Evolutionary conservation across 2,113 vertebrate genomes (phyloP).

Genomic region (Chaetops frenatus): DNA sequence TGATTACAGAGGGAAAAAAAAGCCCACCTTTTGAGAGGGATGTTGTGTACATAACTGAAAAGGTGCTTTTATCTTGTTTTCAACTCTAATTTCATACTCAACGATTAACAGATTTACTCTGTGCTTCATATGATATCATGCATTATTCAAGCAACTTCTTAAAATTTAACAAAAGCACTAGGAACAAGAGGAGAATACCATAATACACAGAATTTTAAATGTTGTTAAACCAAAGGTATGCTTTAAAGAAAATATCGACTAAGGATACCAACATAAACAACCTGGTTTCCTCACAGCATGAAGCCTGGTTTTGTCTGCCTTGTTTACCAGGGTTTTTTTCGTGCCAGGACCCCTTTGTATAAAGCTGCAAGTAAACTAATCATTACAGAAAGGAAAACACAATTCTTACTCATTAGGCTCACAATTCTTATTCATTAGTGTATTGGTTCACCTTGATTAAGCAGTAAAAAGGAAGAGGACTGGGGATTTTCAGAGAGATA

Average conservation of each 20-base stretch:
- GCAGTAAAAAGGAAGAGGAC: background rate
- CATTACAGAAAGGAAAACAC: slow-evolving; percentile 27
- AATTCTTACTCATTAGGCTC: slow-evolving; percentile 18
- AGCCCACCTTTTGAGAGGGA: background rate
- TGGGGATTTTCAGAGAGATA: background rate
- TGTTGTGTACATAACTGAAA: background rate
- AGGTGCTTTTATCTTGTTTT: background rate
- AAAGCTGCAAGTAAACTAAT: slow-evolving; percentile 16
- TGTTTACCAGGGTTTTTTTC: background rate
- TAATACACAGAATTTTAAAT: background rate
- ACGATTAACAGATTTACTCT: slow-evolving; percentile 24
- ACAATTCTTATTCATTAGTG: background rate
- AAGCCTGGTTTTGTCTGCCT: slow-evolving; percentile 1
- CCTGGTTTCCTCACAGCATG: background rate
- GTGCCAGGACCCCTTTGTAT: background rate
- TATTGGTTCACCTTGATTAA: slow-evolving; percentile 3
- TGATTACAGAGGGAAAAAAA: background rate
- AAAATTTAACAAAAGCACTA: slow-evolving; percentile 38
- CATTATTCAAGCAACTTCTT: slow-evolving; percentile 45
- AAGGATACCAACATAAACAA: background rate
- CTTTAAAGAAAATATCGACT: background rate
- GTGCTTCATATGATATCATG: slow-evolving; percentile 4
- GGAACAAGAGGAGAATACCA: background rate
- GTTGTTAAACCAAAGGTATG: background rate
- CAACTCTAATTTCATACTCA: slow-evolving; percentile 7